Evolutionary conservation across 1,140 invertebrate species (phyloP), one percentile per base, ranked within the genome.

Genomic region (Magallana angulata): DNA sequence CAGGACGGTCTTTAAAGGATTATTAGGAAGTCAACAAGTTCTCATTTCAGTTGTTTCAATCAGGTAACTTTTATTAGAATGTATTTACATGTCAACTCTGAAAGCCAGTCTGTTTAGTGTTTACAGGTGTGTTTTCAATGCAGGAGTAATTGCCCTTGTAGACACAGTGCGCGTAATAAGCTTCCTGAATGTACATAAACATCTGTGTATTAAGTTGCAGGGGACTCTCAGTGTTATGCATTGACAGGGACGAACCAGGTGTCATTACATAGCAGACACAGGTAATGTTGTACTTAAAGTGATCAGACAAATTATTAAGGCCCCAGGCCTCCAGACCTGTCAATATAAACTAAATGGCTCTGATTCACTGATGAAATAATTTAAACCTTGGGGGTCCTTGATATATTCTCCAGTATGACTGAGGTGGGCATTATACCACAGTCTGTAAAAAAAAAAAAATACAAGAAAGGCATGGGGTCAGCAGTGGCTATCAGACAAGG

Each of bases 181-280:
- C 68, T 71, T 71, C 68, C 68, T 71, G 68, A 71, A 12, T 71
- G 68, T 71, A 71, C 68, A 71, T 71, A 71, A 71, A 71, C 68
- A 71, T 11, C 68, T 71, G 68, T 71, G 68, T 71, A 71, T 71
- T 71, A 71, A 71, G 18, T 71, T 71, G 68, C 68, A 71, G 18
- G 68, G 68, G 68, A 71, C 68, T 30, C 24, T 30, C 1, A 2
- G 24, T 71, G 18, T 71, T 71, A 71, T 71, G 68, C 68, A 71
- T 71, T 71, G 18, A 71, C 68, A 71, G 68, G 24, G 18, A 71
- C 68, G 6, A 71, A 30, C 68, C 12, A 71, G 68, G 68, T 71
- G 68, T 71, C n/a, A 71, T 71, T 71, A 71, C 68, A 18, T 30
- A 24, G 68, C 36, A 71, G 7, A 71, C 68, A 71, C 68, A 71